Conservation (phyloP, 2,113 vertebrate species). For the Rhinolophus ferrumequinum region DNA sequence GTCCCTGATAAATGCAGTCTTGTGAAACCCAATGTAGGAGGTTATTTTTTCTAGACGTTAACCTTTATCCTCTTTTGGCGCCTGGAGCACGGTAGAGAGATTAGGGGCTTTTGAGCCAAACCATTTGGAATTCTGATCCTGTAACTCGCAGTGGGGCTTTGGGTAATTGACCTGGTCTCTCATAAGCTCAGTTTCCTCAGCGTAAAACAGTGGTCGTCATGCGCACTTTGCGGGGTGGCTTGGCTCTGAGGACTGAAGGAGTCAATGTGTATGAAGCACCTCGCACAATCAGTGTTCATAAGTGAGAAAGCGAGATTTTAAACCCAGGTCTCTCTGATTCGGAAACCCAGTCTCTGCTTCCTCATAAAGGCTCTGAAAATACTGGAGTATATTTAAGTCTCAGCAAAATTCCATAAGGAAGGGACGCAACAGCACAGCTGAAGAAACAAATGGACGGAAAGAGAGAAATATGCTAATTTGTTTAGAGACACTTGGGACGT, state of each 20-base stretch:
- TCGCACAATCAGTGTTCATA: not conserved
- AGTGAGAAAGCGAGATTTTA: not conserved
- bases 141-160: not conserved
- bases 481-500: slow-evolving; percentile 55
- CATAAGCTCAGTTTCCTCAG: slow-evolving; percentile 6
- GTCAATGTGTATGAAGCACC: not conserved
- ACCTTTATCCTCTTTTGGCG: slow-evolving; percentile 43
- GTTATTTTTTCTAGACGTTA: slow-evolving; percentile 61
- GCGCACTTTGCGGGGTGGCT: not conserved
- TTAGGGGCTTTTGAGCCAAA: not conserved
- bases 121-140: slow-evolving; percentile 9
- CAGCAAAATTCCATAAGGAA: slow-evolving; percentile 1
- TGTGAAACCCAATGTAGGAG: slow-evolving; percentile 8
- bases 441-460: slow-evolving; percentile 65
- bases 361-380: slow-evolving; percentile 49
- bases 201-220: not conserved
- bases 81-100: not conserved
- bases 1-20: slow-evolving; percentile 26
- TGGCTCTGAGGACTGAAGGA: not conserved
- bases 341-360: slow-evolving; percentile 31
- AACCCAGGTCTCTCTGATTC: slow-evolving; percentile 25
- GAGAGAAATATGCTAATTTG: slow-evolving; percentile 54
- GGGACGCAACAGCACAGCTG: slow-evolving; percentile 31
- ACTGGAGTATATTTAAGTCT: slow-evolving; percentile 17
- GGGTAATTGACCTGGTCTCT: not conserved